Evolutionary conservation across 2,797 vertebrate species (phyloP).

Genomic region (Gallinago stenura): DNA sequence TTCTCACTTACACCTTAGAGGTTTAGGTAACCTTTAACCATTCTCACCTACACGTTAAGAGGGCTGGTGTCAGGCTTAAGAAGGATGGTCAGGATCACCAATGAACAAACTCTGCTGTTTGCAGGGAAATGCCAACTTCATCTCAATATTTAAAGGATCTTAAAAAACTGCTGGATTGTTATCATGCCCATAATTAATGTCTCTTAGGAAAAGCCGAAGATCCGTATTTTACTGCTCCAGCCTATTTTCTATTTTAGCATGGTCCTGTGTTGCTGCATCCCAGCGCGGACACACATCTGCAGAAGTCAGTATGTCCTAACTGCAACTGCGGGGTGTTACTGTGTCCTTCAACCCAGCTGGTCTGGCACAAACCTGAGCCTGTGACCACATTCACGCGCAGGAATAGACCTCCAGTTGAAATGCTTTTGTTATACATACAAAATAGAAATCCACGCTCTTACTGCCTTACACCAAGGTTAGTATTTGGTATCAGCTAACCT

Average conservation of each 20-base stretch:
- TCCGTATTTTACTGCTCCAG: not conserved
- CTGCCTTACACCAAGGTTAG: not conserved
- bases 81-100: not conserved
- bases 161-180: not conserved
- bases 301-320: not conserved
- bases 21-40: too few relatives aligned
- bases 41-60: not conserved
- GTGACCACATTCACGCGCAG: rapidly evolving
- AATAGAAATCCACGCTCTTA: not conserved
- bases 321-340: not conserved
- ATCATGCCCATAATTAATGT: not conserved
- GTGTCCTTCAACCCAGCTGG: not conserved
- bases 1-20: not conserved
- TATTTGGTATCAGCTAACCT: not conserved
- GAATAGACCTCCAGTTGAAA: not conserved
- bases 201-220: not conserved
- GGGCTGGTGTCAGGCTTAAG: not conserved
- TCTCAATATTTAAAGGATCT: not conserved
- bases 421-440: not conserved
- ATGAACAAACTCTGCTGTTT: not conserved
- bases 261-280: not conserved
- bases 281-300: rapidly evolving
- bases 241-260: not conserved
- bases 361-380: not conserved
- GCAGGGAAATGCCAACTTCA: not conserved